Evolutionary conservation across 1,140 invertebrate species (phyloP), one percentile per base, ranked within the genome.

Genomic region (Lepidotrigona ventralis): DNA sequence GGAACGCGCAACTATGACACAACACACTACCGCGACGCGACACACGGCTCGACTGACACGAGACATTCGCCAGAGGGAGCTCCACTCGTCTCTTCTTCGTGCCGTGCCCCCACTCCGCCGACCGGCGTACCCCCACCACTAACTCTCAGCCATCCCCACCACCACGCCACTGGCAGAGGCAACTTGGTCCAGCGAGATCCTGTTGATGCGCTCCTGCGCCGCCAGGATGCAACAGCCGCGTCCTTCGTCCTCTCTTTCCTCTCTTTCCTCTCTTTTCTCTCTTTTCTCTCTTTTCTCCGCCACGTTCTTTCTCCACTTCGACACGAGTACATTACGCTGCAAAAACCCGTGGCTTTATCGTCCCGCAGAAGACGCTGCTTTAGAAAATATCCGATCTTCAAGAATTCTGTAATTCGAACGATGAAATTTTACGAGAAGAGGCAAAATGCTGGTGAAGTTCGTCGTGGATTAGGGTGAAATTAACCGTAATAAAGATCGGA

Each of bases 1-100:
- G 73, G 51, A 23, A 85, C 85, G 68, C 51, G 19, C 26, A 74
- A 79, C 84, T 39, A 85, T 56, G 0, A 68, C 71, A 79, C 90
- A 86, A 91, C 86, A 91, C 86, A 87, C 84, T 86, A 92, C 88
- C 91, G 88, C 90, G 89, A 92, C 89, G 91, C 92, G 90, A 89
- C 91, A 89, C 91, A 90, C 91, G 91, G 91, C 91, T 91, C 90
- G 86, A 93, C 92, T 93, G 91, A 91, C 84, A 79, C 81, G 81
- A 90, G 85, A 83, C 79, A 79, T 84, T 71, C 90, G 87, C 90
- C 85, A 90, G 91, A 93, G 91, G 91, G 91, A 92, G 91, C 90
- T 88, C 90, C 89, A 81, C 83, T 70, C 87, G 71, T 84, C 81
- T 68, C 46, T 76, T 75, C 83, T 86, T 72, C 83, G 19, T 69